Conservation (phyloP, 2,888 invertebrate genomes). For the Drosophila silvestris region DNA sequence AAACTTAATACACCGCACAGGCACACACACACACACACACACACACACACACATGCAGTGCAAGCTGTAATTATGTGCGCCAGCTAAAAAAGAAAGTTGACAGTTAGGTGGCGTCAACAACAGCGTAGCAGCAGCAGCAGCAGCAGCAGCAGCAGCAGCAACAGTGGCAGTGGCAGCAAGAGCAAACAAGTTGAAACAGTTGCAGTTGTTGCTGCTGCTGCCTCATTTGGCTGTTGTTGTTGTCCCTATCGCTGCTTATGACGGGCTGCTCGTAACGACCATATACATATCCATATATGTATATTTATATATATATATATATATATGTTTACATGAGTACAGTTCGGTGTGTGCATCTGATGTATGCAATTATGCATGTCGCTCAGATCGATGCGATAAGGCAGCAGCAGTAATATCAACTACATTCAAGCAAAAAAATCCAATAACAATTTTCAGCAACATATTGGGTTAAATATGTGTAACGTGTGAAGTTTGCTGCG, state of each 20-base stretch:
- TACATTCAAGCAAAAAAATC: slow-evolving; percentile 7
- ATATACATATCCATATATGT: slow-evolving; percentile 20
- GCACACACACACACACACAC: slow-evolving; percentile 15
- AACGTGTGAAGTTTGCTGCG: slow-evolving; percentile 51
- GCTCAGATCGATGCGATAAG: slow-evolving; percentile 61
- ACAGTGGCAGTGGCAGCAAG: slow-evolving; percentile 37
- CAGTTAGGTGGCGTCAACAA: slow-evolving; percentile 77
- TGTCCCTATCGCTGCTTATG: slow-evolving; percentile 58
- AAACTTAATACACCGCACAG: slow-evolving; percentile 57
- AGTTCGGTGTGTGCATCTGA: slow-evolving; percentile 74
- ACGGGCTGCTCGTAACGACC: slow-evolving; percentile 61
- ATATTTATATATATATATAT: slow-evolving; percentile 8
- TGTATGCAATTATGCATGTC: slow-evolving; percentile 79
- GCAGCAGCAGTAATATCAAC: slow-evolving; percentile 26
- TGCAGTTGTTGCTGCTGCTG: slow-evolving; percentile 31
- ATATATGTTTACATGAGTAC: slow-evolving; percentile 39
- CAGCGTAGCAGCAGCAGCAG: slow-evolving; percentile 54
- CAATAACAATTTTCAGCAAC: slow-evolving; percentile 29
- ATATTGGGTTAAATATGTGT: slow-evolving; percentile 63
- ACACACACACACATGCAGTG: slow-evolving; percentile 6
- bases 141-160: slow-evolving; percentile 44
- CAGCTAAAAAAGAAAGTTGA: slow-evolving; percentile 74
- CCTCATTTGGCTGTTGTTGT: slow-evolving; percentile 33
- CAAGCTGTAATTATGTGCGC: slow-evolving; percentile 65
- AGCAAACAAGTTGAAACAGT: slow-evolving; percentile 59